Conservation (phyloP, 2,113 vertebrate genomes). For the Motacilla tschutschensis region DNA sequence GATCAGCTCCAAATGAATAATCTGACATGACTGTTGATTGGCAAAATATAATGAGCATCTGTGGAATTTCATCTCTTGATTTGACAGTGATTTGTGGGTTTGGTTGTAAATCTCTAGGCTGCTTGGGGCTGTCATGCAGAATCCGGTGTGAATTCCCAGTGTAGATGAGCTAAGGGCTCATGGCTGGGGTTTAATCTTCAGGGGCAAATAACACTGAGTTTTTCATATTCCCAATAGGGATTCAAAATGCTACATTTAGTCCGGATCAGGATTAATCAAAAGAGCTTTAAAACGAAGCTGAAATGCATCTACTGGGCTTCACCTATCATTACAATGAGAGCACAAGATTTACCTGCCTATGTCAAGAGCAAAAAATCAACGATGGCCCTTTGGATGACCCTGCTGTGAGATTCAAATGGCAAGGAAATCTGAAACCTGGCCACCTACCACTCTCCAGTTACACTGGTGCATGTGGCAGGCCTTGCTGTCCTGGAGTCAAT, state of each 20-base stretch:
- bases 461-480: not conserved
- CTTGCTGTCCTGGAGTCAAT: not conserved
- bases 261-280: not conserved
- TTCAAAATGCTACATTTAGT: not conserved
- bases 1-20: not conserved
- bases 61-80: not conserved
- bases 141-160: not conserved
- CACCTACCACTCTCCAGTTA: not conserved
- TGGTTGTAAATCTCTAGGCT: not conserved
- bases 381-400: not conserved
- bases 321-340: not conserved
- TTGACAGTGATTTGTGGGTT: not conserved
- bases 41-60: not conserved
- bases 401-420: not conserved
- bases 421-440: not conserved
- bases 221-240: not conserved
- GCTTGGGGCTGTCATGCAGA: not conserved
- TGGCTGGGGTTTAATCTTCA: not conserved
- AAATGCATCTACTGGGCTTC: not conserved
- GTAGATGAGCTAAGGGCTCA: not conserved
- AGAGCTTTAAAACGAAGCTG: not conserved
- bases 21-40: not conserved
- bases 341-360: not conserved
- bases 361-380: not conserved
- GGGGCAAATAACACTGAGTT: not conserved